A percentile compares a stretch with the other conserved stretches of the same genome.
These are phyloP conservation scores for Coregonus sp. DNA, from an alignment of 2,797 vertebrate genomes.

Conservation along the genomic window DNA sequence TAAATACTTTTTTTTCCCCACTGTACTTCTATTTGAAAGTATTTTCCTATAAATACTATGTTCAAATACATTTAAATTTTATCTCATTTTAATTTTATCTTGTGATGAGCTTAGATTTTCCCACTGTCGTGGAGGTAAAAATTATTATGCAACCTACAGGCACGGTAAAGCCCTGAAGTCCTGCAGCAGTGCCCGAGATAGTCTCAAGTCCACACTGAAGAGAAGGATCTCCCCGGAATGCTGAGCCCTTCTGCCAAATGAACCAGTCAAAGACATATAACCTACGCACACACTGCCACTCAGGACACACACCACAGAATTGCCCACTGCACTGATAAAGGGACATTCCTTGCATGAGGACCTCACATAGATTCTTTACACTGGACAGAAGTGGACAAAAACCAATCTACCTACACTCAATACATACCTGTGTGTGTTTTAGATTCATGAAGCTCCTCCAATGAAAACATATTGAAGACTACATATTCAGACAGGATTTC, in stretches of 20 bases:
- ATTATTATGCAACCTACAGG: conserved; percentile 63
- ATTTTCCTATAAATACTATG: no score
- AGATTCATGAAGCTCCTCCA: conserved; percentile 27
- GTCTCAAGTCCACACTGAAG: conserved; percentile 79
- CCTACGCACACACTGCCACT: not conserved
- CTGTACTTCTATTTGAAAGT: no score
- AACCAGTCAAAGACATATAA: conserved; percentile 12
- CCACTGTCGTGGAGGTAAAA: not conserved
- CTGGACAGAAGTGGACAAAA: conserved; percentile 39
- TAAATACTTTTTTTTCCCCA: no score
- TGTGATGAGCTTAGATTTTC: no score
- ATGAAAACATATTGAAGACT: conserved; percentile 2
- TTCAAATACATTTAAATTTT: no score
- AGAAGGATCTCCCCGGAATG: conserved; percentile 53
- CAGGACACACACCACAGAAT: conserved; percentile 14
- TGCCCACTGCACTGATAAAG: conserved; percentile 21
- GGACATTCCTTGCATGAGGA: conserved; percentile 8
- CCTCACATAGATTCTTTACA: conserved; percentile 41
- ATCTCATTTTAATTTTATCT: no score
- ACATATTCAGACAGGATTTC: conserved; percentile 24
- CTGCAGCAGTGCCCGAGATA: conserved; percentile 80
- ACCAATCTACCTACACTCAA: conserved; percentile 35
- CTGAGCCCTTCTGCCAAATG: conserved; percentile 24
- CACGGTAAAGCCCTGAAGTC: conserved; percentile 80
- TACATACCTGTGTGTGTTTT: conserved; percentile 21